Base-by-base conservation (phyloP, 37 sponge, comb jelly and placozoan species). In the Chondrosia reniformis region DNA sequence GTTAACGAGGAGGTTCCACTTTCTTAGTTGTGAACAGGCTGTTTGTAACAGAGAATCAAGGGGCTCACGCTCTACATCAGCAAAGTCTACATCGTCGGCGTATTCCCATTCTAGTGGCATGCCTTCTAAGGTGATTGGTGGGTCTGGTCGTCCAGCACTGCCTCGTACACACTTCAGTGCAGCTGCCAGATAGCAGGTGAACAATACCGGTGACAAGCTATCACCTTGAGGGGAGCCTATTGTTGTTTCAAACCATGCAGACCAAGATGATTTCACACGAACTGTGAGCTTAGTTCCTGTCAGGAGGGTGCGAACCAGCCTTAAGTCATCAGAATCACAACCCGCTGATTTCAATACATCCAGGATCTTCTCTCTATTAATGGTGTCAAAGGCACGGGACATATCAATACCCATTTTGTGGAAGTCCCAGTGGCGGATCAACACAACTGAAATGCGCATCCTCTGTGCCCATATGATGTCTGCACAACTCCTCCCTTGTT, bases 381-480 rank as follows among this genome's bases (percentile, higher is more conserved):
- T 79, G 43, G 79, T 79, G 65, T 79, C 79, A 61, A 79, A 79
- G 19, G 79, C 79, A 37, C 64, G 21, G n/a, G 79, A 58, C 79
- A 79, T 79, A 32, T 79, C 79, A 63, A 79, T 79, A 27, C 79
- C 79, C 79, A 79, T 79, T 42, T 79, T 79, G 45, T 79, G 65
- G 19, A 79, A 79, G 24, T 19, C 19, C 65, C 79, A 79, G 25
- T 79, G 79, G n/a, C 39, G 59, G 43, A 30, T 22, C 66, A 42
- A 37, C 7, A 79, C 79, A 24, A 37, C 45, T 9, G 79, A 61
- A 10, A 79, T 62, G 5, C 61, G 62, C 65, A 79, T 59, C 19
- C 46, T 61, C 65, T 79, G 64, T 2, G 65, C 62, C 79, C 79
- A 79, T 8, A 79, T 46, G 30, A 79, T 63, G 66, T 63, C 46